Conservation (phyloP, 2,113 vertebrate genomes). For the Lucifuga dentata region DNA sequence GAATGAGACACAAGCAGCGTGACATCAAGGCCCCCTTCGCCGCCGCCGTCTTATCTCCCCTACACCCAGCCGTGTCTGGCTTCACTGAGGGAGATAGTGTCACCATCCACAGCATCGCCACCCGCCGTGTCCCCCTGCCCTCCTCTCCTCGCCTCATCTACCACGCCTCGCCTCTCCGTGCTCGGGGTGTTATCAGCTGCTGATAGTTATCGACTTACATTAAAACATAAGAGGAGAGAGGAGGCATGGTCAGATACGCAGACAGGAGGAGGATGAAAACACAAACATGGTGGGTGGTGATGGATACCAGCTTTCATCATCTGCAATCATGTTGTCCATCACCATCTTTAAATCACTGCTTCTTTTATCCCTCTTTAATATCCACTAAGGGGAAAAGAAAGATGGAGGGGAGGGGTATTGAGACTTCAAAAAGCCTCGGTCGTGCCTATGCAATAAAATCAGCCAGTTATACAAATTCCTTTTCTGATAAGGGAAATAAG, state of each 20-base stretch:
- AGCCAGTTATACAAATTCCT: slow-evolving; percentile 59
- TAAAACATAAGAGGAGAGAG: slow-evolving; percentile 68
- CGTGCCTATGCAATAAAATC: slow-evolving; percentile 58
- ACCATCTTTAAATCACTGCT: slow-evolving; percentile 66
- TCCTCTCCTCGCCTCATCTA: slow-evolving; percentile 22
- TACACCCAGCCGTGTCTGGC: slow-evolving; percentile 56
- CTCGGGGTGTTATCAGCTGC: slow-evolving; percentile 65
- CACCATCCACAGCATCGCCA: slow-evolving; percentile 3
- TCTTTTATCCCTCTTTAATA: slow-evolving; percentile 65
- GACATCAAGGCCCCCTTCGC: slow-evolving; percentile 44
- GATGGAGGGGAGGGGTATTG: slow-evolving; percentile 30
- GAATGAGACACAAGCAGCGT: slow-evolving; percentile 22
- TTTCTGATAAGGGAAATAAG: slow-evolving; percentile 63
- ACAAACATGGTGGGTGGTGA: slow-evolving; percentile 73
- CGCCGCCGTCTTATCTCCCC: slow-evolving; percentile 61
- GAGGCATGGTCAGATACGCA: slow-evolving; percentile 47
- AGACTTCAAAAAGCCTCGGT: slow-evolving; percentile 24
- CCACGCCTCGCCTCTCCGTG: slow-evolving; percentile 46
- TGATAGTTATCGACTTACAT: slow-evolving; percentile 77
- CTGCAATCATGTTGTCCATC: slow-evolving; percentile 72
- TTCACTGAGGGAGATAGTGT: slow-evolving; percentile 69
- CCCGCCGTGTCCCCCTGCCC: slow-evolving; percentile 32
- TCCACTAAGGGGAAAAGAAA: slow-evolving; percentile 56
- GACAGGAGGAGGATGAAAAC: slow-evolving; percentile 58
- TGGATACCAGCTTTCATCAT: slow-evolving; percentile 76